Base-by-base conservation (phyloP, 2,888 invertebrate species). In the Charanyca ferruginea region DNA sequence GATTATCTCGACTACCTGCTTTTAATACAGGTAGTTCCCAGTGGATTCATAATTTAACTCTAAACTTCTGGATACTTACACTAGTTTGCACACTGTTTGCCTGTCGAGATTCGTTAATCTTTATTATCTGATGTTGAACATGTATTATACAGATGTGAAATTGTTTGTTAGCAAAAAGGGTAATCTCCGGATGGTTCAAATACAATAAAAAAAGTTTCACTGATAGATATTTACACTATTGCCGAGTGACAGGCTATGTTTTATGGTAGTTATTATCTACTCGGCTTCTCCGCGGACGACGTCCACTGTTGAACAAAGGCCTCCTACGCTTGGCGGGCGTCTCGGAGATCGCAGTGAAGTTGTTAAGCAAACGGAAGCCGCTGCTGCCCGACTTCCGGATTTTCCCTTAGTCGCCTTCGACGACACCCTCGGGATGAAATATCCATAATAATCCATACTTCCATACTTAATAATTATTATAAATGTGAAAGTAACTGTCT, bases 1-100 rank as follows among this genome's bases (percentile, higher is more conserved):
- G 86, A 89, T 90, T 87, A 90, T 87, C 86, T 83, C 80, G 84
- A 80, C 85, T 87, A 88, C 87, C 87, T 88, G 86, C 23, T 65
- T 86, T 90, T 89, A 87, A 91, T 89, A 85, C 83, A 80, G 80
- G 81, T 79, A 75, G 75, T 68, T 87, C 86, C 85, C 85, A 70
- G 75, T 81, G 85, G 87, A 85, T 88, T 88, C 83, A 88, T 88
- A 90, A 88, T 89, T 89, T 86, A 86, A 86, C 81, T 86, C 83
- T 66, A 62, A 73, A 79, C 75, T 79, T 70, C 72, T 83, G 80
- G 85, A n/a, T n/a, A n/a, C n/a, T n/a, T 85, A 82, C 74, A 80
- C 79, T 83, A 82, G 73, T 81, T 82, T 55, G 64, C 72, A 76
- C 73, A 79, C 80, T 83, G 80, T 73, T 79, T 49, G 64, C 69